Base-by-base conservation (phyloP, 1,140 invertebrate species). In the Batillaria attramentaria region DNA sequence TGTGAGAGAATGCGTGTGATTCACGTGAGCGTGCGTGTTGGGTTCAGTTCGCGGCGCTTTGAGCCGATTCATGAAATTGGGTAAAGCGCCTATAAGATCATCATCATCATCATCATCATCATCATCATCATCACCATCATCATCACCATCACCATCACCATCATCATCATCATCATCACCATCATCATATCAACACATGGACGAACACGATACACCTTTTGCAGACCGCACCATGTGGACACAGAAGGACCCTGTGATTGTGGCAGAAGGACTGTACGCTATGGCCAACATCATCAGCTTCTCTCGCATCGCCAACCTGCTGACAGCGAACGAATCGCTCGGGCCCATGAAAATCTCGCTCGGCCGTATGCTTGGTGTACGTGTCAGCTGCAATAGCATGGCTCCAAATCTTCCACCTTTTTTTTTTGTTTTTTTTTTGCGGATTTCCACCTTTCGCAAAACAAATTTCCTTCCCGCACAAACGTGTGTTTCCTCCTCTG, bases 231-330 rank as follows among this genome's bases (percentile, higher is more conserved):
- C 78, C 41, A 84, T 80, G 73, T 89, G 88, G 88, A 42, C 79
- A 33, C 72, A 66, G 8, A 81, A 62, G 39, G 88, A 89, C 73
- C 87, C 86, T 0, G 83, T 84, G 46, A 88, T 88, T 57, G 62
- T 87, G 20, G 83, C 87, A 0, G 88, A 89, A 54, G 84, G 84
- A 2, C 69, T 88, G 35, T 88, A 87, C 81, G 87, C 87, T 20
- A 80, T 89, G 3, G 88, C 84, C 33, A 89, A 89, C 72, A 86
- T 89, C 33, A 70, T 89, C n/a, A 88, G 87, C 66, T 89, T 89
- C 76, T 81, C 86, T 4, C 72, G 88, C 13, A 86, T 89, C 43
- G 83, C 84, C 39, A 88, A 87, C 66, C 72, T 89, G 2, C 78
- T 89, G 5, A 85, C 87, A 37, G 88, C 86, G 16, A 88, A 87